phyloP scores from a whole-genome alignment of 2,797 vertebrate genomes.

The Hippopotamyrus pictus region DNA sequence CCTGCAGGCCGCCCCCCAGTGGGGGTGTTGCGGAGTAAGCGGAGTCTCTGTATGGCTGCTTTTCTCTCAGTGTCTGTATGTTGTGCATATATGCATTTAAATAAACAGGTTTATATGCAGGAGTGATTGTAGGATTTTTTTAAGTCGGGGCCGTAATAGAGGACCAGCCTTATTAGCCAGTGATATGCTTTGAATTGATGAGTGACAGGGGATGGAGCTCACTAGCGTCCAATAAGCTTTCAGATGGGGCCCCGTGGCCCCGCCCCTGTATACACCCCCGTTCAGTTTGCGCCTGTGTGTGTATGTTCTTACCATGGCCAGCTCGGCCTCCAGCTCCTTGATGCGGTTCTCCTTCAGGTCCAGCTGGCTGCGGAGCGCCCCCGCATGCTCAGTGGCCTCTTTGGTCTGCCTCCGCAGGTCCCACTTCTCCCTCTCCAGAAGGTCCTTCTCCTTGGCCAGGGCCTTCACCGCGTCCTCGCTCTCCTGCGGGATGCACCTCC shows the following conservation, averaged over 20 bases:
- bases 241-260: background rate
- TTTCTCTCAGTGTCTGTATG: background rate
- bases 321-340: slow-evolving; percentile 96
- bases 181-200: background rate
- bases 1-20: background rate
- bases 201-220: background rate
- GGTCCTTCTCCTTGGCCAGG: slow-evolving; percentile 90
- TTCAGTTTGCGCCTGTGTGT: background rate
- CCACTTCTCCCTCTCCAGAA: slow-evolving; percentile 95
- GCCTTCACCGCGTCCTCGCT: slow-evolving; percentile 94
- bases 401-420: slow-evolving; percentile 91
- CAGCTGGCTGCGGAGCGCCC: slow-evolving; percentile 82
- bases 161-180: background rate
- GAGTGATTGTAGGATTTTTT: background rate
- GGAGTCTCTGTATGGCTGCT: background rate
- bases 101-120: background rate
- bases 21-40: background rate
- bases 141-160: background rate
- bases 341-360: slow-evolving; percentile 97
- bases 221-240: background rate
- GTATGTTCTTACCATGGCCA: slow-evolving; percentile 82
- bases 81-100: background rate
- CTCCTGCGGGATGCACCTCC: slow-evolving; percentile 62
- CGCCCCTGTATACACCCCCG: background rate
- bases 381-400: slow-evolving; percentile 89